Base-by-base conservation (phyloP, 2,888 invertebrate species). In the Cerastis rubricosa region DNA sequence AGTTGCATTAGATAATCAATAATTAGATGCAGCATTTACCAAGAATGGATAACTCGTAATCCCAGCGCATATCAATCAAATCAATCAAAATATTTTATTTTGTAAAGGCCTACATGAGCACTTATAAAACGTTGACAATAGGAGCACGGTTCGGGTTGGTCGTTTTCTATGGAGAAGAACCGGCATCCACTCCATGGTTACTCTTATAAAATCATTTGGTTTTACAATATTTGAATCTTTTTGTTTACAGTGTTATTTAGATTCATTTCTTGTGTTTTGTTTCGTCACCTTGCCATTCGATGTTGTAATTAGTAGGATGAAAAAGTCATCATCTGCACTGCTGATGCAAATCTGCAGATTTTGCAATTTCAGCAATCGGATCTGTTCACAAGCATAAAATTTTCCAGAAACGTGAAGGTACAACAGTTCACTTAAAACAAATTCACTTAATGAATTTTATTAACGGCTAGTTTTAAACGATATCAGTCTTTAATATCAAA, bases 1-100 rank as follows among this genome's bases (percentile, higher is more conserved):
- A 25, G 40, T 22, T 43, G 17, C 17, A 65, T 57, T 51, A 14
- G 4, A 14, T 49, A 49, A 57, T 25, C 12, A 43, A 43, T 29
- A 57, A 22, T 51, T 65, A 45, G 63, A 63, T 71, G 49, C 76
- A 65, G 51, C 51, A 59, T 51, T 80, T 68, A 17, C 49, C 63
- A 64, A 65, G n/a, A 47, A 65, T 47, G 63, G 63, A 47, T 80
- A 80, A 71, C 76, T 68, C 9, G 63, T 57, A n/a, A n/a, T n/a
- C n/a, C n/a, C n/a, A n/a, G n/a, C n/a, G n/a, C n/a, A n/a, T n/a
- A n/a, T n/a, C n/a, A n/a, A n/a, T n/a, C n/a, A n/a, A n/a, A n/a
- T n/a, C n/a, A n/a, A n/a, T n/a, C n/a, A n/a, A n/a, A n/a, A n/a
- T n/a, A n/a, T n/a, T n/a, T n/a, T n/a, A n/a, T n/a, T n/a, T n/a